These are phyloP conservation scores for Eudyptes chrysolophus DNA, from an alignment of 2,113 vertebrate genomes.

Conservation along the genomic window DNA sequence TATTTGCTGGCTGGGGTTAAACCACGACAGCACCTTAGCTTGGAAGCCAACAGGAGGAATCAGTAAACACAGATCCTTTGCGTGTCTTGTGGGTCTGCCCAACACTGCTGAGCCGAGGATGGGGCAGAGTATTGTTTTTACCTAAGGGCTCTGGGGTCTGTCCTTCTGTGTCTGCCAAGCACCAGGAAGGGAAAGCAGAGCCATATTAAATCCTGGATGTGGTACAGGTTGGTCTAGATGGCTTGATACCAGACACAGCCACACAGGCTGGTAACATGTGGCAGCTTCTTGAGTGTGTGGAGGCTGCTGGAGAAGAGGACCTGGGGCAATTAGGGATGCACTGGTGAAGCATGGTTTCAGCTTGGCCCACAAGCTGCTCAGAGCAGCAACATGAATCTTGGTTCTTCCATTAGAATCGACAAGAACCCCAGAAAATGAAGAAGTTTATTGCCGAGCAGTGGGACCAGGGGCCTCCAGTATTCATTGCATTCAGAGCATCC, in stretches of 20 bases:
- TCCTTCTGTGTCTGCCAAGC: not conserved
- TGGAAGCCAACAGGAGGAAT: not conserved
- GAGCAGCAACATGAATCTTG: fast-evolving
- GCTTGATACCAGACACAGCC: not conserved
- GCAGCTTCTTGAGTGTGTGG: not conserved
- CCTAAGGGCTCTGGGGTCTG: not conserved
- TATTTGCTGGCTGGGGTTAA: no score
- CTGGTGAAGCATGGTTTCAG: not conserved
- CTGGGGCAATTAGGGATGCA: not conserved
- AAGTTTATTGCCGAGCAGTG: not conserved
- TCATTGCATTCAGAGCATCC: not conserved
- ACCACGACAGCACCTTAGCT: not conserved
- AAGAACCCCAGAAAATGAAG: not conserved
- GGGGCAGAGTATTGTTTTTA: not conserved
- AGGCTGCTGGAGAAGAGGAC: not conserved
- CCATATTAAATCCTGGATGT: not conserved
- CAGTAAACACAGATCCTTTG: not conserved
- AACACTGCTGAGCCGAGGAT: not conserved
- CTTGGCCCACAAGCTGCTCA: not conserved
- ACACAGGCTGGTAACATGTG: not conserved
- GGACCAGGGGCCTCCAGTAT: not conserved
- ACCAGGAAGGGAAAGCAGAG: not conserved
- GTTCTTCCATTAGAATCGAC: not conserved
- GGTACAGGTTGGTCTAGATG: not conserved
- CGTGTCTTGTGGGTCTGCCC: not conserved